Base-by-base conservation (phyloP, 2,888 invertebrate species). In the Catocala nupta region DNA sequence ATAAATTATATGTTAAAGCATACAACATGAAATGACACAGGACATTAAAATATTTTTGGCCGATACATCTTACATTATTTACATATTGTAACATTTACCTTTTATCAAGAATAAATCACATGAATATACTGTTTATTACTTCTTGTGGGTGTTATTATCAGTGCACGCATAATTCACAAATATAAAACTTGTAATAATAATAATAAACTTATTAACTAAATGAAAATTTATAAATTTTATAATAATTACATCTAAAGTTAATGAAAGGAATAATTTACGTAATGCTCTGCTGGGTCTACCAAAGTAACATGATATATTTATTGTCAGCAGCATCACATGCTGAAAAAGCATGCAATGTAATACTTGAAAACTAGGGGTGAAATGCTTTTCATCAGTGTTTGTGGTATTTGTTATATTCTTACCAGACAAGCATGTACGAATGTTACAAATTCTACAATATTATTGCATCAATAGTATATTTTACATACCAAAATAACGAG, bases 51-150 rank as follows among this genome's bases (percentile, higher is more conserved):
- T 79, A 81, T 81, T 82, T 86, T 87, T 85, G 85, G 84, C 85
- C 81, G 78, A 83, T 84, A 75, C 78, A 82, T 81, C 80, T 80
- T 75, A 83, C 75, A 82, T 81, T 87, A 86, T 85, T 81, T 85
- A 87, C 86, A 84, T 71, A 66, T 68, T 71, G 69, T 65, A 71
- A 65, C 60, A 76, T 59, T 71, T 54, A 57, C 66, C 65, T 61
- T 70, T 54, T 12, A 60, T 65, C 55, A 72, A 68, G 60, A 49
- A 69, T 69, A 68, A 55, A 71, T 73, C 68, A 68, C 62, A 65
- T 48, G 43, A 58, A 65, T 68, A 63, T 53, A 65, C 55, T 59
- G 63, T 71, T 68, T 54, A 52, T 65, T 65, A 55, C 25, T 58
- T 49, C 44, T 51, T 44, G 63, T 65, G 11, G 11, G 50, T 62